These are phyloP conservation scores for Galagoides demidoff DNA, from an alignment of 2,797 vertebrate genomes.

Conservation along the genomic window DNA sequence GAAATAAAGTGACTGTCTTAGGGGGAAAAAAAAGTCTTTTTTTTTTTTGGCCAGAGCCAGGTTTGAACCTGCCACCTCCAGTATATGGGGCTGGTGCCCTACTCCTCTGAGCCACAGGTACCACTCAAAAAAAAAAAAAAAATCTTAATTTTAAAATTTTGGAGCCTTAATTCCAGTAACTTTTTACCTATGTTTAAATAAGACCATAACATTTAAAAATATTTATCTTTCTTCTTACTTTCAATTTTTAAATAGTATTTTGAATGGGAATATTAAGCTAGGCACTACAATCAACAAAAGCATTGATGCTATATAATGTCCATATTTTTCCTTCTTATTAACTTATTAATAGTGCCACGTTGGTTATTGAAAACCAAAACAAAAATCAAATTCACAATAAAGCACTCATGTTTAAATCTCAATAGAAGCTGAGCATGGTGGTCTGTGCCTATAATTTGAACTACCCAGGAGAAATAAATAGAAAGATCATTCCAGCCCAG, in stretches of 20 bases:
- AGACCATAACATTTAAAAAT: not conserved
- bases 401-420: not conserved
- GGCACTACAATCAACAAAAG: not conserved
- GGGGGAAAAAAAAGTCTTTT: too few relatives aligned
- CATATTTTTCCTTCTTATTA: not conserved
- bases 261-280: not conserved
- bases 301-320: not conserved
- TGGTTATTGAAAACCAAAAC: not conserved
- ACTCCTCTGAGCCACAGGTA: too few relatives aligned
- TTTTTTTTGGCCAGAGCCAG: too few relatives aligned
- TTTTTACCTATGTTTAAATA: conserved; percentile 8
- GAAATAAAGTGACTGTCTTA: too few relatives aligned
- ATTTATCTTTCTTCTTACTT: not conserved
- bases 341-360: not conserved
- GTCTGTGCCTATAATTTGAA: not conserved
- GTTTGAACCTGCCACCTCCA: too few relatives aligned
- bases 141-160: not conserved
- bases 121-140: too few relatives aligned
- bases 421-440: not conserved
- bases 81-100: too few relatives aligned
- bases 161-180: not conserved
- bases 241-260: conserved; percentile 3
- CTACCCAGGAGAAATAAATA: not conserved
- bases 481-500: not conserved
- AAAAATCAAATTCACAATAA: not conserved